Conservation (phyloP, 2,113 vertebrate genomes). For the Neomonachus schauinslandi region DNA sequence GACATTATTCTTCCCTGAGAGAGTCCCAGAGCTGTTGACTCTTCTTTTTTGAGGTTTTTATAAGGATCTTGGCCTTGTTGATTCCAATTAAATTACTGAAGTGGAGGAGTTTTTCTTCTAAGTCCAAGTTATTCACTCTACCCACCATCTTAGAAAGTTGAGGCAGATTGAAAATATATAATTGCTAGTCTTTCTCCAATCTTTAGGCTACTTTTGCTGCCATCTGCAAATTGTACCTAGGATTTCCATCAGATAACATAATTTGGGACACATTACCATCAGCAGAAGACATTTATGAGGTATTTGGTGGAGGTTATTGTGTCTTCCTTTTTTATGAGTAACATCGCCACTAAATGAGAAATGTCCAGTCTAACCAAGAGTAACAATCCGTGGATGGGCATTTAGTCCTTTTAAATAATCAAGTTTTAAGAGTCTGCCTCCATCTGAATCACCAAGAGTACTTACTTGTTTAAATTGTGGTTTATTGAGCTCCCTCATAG, state of each 20-base stretch:
- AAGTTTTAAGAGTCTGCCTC: conserved; percentile 19
- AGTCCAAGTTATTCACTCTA: not conserved
- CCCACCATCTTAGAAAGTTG: not conserved
- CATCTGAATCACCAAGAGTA: not conserved
- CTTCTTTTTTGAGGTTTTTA: not conserved
- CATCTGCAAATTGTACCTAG: not conserved
- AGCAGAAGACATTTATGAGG: not conserved
- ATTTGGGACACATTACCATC: not conserved
- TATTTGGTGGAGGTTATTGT: not conserved
- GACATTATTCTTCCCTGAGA: not conserved
- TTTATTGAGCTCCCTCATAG: not conserved
- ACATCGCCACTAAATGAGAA: not conserved
- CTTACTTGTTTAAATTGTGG: conserved; percentile 27
- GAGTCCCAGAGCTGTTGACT: not conserved
- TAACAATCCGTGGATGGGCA: not conserved
- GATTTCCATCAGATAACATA: not conserved
- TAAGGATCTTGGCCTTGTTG: not conserved
- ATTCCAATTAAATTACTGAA: conserved; percentile 3
- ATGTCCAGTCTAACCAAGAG: not conserved
- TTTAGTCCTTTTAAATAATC: not conserved
- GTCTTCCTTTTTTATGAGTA: not conserved
- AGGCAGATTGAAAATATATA: not conserved
- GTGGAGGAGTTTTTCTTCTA: not conserved
- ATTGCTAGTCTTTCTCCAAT: not conserved
- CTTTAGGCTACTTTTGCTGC: not conserved